Evolutionary conservation across 2,797 vertebrate genomes (phyloP), one percentile per base, ranked within the genome.

Genomic region (Thripadectes ignobilis): DNA sequence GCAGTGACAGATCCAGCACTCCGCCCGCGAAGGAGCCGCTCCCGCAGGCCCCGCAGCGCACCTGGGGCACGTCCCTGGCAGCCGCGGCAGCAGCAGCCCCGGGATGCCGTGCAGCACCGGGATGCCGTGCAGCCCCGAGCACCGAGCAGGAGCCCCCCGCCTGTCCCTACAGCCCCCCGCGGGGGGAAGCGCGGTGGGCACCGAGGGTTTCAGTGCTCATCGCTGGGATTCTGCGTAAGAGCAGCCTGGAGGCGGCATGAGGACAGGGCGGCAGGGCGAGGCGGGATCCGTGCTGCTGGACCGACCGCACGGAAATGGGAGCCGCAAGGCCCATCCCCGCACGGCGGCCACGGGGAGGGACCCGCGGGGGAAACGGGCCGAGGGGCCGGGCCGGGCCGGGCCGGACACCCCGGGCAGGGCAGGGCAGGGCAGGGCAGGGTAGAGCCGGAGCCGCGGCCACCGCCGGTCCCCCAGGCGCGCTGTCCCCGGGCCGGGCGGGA

Each of bases 151-250:
- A 4, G 6, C 10, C 7, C 7, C 5, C 85, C 55, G 5, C 46
- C 46, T 22, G 43, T 2, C 2, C 1, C 1, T 41, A 3, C 43
- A 12, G 2, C 36, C 23, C 20, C 23, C 65, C 41, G 6, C 3
- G 5, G 17, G 1, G 1, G 34, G 66, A 6, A 24, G 26, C 11
- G 36, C 14, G 27, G 21, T 1, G 68, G 39, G 52, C 23, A 61
- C 29, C 11, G 39, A 34, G 22, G 15, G 0, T 19, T 72, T 15
- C 30, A 19, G 30, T 43, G 72, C 72, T 52, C 38, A 79, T 10
- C 71, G 1, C 30, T 2, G 10, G 29, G 29, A 57, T 78, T 65
- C 5, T 16, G 84, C 61, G 6, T 16, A 24, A 34, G 5, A 0
- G 3, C 26, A 57, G 8, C 14, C 51, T 2, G 41, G 65, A 67